These are phyloP conservation scores for Acronicta psi DNA, from an alignment of 2,888 invertebrate genomes.

Conservation along the genomic window DNA sequence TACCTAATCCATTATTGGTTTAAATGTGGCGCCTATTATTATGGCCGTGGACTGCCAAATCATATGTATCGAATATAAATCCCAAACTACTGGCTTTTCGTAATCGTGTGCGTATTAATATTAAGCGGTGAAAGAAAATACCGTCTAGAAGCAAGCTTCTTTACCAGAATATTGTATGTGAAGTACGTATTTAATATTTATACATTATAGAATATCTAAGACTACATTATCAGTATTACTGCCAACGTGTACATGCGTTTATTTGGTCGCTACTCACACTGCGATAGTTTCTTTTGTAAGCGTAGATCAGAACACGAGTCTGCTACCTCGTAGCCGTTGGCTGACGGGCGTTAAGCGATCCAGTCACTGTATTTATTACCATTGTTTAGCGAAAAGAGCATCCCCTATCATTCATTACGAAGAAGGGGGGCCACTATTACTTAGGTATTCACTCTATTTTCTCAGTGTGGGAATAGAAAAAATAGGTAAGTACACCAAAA, in stretches of 20 bases:
- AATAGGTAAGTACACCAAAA: conserved; percentile 40
- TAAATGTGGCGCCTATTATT: no score
- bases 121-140: no score
- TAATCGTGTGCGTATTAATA: no score
- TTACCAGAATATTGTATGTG: no score
- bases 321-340: conserved; percentile 56
- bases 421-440: conserved; percentile 60
- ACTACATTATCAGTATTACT: background rate
- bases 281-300: conserved; percentile 53
- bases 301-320: conserved; percentile 43
- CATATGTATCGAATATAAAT: background rate
- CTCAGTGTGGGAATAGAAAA: conserved; percentile 30
- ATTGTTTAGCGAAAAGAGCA: conserved; percentile 86
- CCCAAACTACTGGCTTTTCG: no score
- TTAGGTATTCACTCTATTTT: conserved; percentile 63
- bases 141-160: no score
- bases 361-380: conserved; percentile 88
- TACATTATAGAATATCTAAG: no score
- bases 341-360: conserved; percentile 78
- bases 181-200: no score
- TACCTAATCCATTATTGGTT: no score
- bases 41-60: background rate
- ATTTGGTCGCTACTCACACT: conserved; percentile 59
- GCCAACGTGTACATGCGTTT: conserved; percentile 42
- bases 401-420: conserved; percentile 85